Evolutionary conservation across 2,888 invertebrate genomes (phyloP).

Genomic region (Orchestes rusci): DNA sequence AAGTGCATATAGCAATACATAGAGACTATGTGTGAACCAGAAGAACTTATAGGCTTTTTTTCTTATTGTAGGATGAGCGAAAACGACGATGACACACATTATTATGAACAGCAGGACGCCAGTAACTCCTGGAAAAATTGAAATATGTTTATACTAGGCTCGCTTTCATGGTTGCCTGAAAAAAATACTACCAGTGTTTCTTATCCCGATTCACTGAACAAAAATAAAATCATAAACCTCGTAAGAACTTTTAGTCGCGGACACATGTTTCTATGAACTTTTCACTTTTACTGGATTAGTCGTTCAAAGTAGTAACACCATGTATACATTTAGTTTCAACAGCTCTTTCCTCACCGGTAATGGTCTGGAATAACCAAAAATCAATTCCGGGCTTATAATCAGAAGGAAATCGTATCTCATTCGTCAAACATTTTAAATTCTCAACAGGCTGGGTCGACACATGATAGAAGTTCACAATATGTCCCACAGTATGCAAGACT

Average conservation of each 20-base stretch:
- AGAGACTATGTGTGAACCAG: constrained; percentile 89
- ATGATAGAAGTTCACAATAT: constrained; percentile 96
- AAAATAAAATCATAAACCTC: no score
- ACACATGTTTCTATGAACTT: no score
- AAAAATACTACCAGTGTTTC: no score
- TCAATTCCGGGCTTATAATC: constrained; percentile 91
- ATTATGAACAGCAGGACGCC: constrained; percentile 83
- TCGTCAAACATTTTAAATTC: constrained; percentile 84
- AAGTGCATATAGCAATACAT: constrained; percentile 77
- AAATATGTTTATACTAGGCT: constrained; percentile 1
- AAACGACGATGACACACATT: constrained; percentile 94
- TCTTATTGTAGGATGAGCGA: constrained; percentile 87
- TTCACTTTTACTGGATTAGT: no score
- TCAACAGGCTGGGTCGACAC: constrained; percentile 93
- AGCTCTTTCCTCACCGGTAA: constrained; percentile 83
- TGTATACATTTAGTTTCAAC: no score
- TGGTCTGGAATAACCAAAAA: constrained; percentile 92
- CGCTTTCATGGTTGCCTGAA: neutral
- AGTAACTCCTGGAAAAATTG: constrained; percentile 58
- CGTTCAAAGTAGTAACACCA: no score
- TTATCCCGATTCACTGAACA: no score
- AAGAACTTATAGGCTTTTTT: constrained; percentile 93
- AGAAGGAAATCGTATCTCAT: constrained; percentile 88
- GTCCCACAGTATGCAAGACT: constrained; percentile 85
- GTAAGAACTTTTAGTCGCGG: no score